These are phyloP conservation scores for Drosophila sechellia DNA, from an alignment of 1,140 invertebrate species.

Conservation along the genomic window DNA sequence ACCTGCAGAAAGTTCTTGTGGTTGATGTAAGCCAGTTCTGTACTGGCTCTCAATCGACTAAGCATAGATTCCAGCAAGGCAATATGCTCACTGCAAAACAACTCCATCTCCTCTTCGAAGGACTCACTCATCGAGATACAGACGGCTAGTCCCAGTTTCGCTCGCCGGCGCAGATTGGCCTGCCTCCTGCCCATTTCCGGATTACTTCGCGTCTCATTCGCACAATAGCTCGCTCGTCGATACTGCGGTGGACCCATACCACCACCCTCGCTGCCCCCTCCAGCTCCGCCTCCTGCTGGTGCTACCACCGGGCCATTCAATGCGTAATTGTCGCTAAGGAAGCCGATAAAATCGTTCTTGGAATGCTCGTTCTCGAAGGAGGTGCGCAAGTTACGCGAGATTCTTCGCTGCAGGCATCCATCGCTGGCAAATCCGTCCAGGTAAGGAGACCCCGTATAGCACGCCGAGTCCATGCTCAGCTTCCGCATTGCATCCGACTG, in stretches of 20 bases:
- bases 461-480: constrained; percentile 76
- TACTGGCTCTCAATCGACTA: constrained; percentile 88
- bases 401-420: constrained; percentile 80
- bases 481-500: constrained; percentile 73
- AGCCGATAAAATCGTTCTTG: constrained; percentile 81
- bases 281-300: constrained; percentile 23
- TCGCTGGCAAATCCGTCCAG: constrained; percentile 72
- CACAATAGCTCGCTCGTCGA: constrained; percentile 69
- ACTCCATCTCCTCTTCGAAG: constrained; percentile 86
- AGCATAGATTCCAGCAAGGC: constrained; percentile 91
- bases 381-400: constrained; percentile 82
- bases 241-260: constrained; percentile 67
- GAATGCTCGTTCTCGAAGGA: constrained; percentile 84
- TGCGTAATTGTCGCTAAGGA: constrained; percentile 76
- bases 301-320: constrained; percentile 11
- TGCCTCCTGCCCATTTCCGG: constrained; percentile 77
- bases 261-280: constrained; percentile 76
- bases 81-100: constrained; percentile 92
- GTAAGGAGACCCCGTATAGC: constrained; percentile 60
- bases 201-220: constrained; percentile 81
- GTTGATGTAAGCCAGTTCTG: constrained; percentile 85
- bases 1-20: constrained; percentile 78
- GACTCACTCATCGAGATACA: constrained; percentile 83
- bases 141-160: constrained; percentile 86
- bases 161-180: constrained; percentile 65